These are phyloP conservation scores for Caretta caretta DNA, from an alignment of 2,113 vertebrate genomes.

Conservation along the genomic window DNA sequence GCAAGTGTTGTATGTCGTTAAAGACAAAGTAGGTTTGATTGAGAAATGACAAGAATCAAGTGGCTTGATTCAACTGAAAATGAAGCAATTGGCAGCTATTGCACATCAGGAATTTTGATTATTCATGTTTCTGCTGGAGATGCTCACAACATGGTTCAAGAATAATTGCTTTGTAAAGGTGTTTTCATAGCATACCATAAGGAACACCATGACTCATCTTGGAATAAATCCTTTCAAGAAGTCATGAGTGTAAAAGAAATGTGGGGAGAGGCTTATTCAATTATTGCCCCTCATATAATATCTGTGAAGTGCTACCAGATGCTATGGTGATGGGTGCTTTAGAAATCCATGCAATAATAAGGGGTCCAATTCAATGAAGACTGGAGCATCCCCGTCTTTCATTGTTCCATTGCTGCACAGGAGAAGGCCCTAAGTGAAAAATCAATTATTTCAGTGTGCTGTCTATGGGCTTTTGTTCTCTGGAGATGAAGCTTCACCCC, in stretches of 20 bases:
- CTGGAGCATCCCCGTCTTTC: neutral
- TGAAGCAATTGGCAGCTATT: neutral
- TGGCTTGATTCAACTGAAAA: neutral
- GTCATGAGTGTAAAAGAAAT: neutral
- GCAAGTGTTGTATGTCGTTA: neutral
- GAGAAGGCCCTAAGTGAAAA: neutral
- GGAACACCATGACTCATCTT: neutral
- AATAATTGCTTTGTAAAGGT: neutral
- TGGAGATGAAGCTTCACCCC: constrained; percentile 2
- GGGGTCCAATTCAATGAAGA: neutral
- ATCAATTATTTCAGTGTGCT: neutral
- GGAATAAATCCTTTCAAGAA: neutral
- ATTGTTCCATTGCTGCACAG: neutral
- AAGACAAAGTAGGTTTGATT: neutral
- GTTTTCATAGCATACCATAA: neutral
- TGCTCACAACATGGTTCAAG: neutral
- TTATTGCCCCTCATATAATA: neutral
- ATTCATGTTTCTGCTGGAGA: neutral
- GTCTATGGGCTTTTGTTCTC: neutral
- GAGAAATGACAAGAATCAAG: neutral
- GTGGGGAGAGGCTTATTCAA: neutral
- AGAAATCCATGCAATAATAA: neutral
- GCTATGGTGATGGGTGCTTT: neutral
- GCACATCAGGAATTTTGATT: neutral
- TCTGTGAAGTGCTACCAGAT: neutral